These are phyloP conservation scores for Hemiprocne comata DNA, from an alignment of 2,113 vertebrate genomes.

Conservation along the genomic window DNA sequence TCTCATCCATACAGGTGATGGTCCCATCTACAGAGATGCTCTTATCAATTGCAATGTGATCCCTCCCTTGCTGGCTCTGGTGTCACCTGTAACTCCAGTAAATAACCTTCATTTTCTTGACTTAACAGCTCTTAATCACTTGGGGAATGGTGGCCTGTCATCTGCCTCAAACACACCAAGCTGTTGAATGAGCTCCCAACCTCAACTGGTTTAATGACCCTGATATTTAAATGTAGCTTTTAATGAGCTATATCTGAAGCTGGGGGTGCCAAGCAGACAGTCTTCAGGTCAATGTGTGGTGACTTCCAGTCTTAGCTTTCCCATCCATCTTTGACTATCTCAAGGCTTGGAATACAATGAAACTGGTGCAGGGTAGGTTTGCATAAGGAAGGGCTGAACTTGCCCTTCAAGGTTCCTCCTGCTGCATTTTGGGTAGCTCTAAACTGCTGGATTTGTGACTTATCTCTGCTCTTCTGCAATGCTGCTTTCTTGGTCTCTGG, in stretches of 20 bases:
- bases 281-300: background rate
- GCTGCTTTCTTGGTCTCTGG: background rate
- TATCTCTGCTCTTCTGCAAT: background rate
- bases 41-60: constrained; percentile 82
- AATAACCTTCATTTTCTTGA: constrained; percentile 46
- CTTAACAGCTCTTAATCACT: background rate
- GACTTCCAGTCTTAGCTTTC: background rate
- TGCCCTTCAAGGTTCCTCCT: background rate
- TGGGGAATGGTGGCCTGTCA: background rate
- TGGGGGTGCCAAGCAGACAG: background rate
- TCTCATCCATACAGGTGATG: constrained; percentile 80
- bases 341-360: background rate
- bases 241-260: background rate
- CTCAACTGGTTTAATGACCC: background rate
- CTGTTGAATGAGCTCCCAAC: background rate
- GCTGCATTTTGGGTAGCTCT: background rate
- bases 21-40: constrained; percentile 83
- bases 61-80: constrained; percentile 81
- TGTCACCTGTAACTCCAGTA: constrained; percentile 84
- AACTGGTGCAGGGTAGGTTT: background rate
- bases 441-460: background rate
- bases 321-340: background rate
- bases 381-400: background rate
- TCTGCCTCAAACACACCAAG: background rate
- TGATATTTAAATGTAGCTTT: background rate